Evolutionary conservation across 2,113 vertebrate species (phyloP).

Genomic region (Monopterus albus): DNA sequence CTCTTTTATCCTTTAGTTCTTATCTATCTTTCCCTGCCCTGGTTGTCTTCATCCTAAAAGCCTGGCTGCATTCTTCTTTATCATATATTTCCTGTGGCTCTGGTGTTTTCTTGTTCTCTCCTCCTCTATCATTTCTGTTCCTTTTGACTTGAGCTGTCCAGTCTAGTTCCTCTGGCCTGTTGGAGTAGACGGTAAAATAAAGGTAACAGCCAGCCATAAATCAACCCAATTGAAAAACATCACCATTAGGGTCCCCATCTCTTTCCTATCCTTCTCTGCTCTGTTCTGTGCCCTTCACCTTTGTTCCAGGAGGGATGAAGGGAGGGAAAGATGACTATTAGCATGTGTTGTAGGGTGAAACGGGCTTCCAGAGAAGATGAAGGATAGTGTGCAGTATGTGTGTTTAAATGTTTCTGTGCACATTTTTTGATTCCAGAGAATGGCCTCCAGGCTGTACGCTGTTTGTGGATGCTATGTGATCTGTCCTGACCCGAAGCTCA

Average conservation of each 20-base stretch:
- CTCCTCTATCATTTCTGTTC: neutral
- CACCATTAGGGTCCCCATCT: constrained; percentile 54
- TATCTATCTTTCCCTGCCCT: constrained; percentile 22
- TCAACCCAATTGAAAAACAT: constrained; percentile 77
- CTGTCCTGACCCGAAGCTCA: constrained; percentile 61
- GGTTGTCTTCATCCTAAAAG: constrained; percentile 56
- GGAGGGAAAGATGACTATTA: constrained; percentile 41
- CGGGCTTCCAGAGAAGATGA: constrained; percentile 33
- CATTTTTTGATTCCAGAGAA: constrained; percentile 10
- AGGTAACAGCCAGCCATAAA: constrained; percentile 71
- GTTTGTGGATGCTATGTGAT: constrained; percentile 41
- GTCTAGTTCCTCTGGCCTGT: constrained; percentile 42
- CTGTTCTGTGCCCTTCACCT: constrained; percentile 75
- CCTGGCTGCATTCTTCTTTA: constrained; percentile 22
- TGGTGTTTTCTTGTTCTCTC: constrained; percentile 13
- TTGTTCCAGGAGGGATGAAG: constrained; percentile 52
- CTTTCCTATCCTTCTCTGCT: constrained; percentile 53
- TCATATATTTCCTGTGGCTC: constrained; percentile 17
- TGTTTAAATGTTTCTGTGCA: constrained; percentile 11
- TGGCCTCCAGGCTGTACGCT: constrained; percentile 26
- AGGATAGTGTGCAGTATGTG: neutral
- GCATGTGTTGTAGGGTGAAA: constrained; percentile 24
- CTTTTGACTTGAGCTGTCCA: constrained; percentile 43
- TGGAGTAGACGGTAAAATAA: constrained; percentile 72
- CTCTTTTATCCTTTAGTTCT: constrained; percentile 38